A percentile compares a stretch with the other conserved stretches of the same genome.
Evolutionary conservation across 2,888 invertebrate species (phyloP).

Genomic region (Busseola fusca): DNA sequence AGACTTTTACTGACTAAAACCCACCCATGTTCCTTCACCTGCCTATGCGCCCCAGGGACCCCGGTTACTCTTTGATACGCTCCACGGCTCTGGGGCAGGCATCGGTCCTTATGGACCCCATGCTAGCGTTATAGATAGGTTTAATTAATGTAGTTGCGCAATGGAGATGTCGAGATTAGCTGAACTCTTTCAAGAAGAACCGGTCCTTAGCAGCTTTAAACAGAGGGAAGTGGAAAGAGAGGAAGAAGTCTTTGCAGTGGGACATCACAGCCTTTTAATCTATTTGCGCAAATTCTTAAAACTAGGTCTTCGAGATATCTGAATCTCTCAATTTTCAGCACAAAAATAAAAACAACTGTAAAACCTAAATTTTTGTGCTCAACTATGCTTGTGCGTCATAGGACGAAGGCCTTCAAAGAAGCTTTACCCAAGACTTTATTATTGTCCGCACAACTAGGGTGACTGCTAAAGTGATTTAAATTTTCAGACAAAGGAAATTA

Average conservation of each 20-base stretch:
- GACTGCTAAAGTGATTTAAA: not conserved
- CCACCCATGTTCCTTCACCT: no score
- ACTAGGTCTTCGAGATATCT: not conserved
- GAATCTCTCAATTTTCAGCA: not conserved
- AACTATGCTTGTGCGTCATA: not conserved
- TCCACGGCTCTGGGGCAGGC: no score
- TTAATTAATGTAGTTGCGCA: not conserved
- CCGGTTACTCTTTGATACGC: no score
- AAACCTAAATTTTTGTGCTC: not conserved
- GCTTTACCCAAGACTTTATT: conserved; percentile 15
- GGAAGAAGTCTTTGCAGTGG: not conserved
- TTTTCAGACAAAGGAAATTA: not conserved
- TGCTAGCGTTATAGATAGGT: no score
- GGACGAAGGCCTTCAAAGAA: conserved; percentile 15
- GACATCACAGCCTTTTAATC: not conserved
- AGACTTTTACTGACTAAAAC: no score
- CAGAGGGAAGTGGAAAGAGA: not conserved
- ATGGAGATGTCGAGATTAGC: not conserved
- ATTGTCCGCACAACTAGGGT: conserved; percentile 6
- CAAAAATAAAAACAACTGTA: not conserved
- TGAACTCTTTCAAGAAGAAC: not conserved
- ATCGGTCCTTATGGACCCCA: no score
- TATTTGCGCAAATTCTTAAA: not conserved
- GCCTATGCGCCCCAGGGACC: no score
- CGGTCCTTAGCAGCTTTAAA: not conserved